A percentile compares a stretch with the other conserved stretches of the same genome.
These are phyloP conservation scores for Helicoverpa zea DNA, from an alignment of 1,140 invertebrate species.

Conservation along the genomic window DNA sequence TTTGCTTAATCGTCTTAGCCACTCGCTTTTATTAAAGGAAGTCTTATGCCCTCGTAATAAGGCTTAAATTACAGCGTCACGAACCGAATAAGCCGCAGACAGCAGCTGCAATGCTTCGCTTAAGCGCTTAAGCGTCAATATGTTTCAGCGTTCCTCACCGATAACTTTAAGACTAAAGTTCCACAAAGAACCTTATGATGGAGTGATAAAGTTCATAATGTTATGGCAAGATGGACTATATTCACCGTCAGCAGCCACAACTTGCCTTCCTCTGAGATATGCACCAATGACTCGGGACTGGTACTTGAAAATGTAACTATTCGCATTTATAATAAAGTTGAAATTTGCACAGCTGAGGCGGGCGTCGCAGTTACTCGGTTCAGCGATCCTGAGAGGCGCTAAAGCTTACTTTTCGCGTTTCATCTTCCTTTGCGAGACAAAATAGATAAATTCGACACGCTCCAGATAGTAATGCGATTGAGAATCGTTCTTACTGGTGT, in stretches of 20 bases:
- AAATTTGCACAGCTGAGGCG: background rate
- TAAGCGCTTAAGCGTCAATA: conserved; percentile 46
- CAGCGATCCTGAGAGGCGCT: conserved; percentile 5
- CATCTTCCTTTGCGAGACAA: background rate
- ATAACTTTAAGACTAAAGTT: conserved; percentile 15
- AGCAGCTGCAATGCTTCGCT: conserved; percentile 34
- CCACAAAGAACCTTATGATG: conserved; percentile 18
- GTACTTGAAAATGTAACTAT: background rate
- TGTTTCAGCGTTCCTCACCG: conserved; percentile 28
- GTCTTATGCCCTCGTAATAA: background rate
- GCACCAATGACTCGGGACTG: conserved; percentile 5
- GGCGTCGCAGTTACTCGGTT: conserved; percentile 7
- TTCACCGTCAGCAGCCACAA: background rate
- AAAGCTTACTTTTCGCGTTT: conserved; percentile 30
- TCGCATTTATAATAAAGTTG: conserved; percentile 1
- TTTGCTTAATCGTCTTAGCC: conserved; percentile 27
- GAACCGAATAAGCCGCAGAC: conserved; percentile 12
- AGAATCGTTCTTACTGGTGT: background rate
- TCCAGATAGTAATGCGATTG: background rate
- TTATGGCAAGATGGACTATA: background rate
- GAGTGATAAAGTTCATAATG: conserved; percentile 19
- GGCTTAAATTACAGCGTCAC: conserved; percentile 9
- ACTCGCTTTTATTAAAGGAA: background rate
- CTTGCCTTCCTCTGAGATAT: conserved; percentile 18
- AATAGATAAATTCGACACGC: background rate